Conservation (phyloP, 2,113 vertebrate species). For the Stomatorhinus ivindoensis region DNA sequence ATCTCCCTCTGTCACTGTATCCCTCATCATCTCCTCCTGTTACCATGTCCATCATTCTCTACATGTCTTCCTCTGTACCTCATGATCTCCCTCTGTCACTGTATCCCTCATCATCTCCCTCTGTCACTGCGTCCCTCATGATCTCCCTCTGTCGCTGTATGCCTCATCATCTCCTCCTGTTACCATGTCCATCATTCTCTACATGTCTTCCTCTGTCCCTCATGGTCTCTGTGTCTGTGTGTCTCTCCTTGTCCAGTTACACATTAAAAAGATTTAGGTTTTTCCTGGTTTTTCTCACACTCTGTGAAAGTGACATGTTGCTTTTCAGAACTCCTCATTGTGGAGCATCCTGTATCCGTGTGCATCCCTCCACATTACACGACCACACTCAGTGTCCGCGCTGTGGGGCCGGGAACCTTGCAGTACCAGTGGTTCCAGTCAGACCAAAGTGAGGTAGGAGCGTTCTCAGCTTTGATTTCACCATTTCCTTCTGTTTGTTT, state of each 20-base stretch:
- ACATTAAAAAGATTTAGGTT: not conserved
- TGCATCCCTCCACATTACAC: slow-evolving; percentile 45
- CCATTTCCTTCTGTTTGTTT: not conserved
- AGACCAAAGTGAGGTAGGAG: slow-evolving; percentile 42
- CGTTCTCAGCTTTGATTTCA: not conserved
- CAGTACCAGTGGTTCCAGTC: slow-evolving; percentile 58
- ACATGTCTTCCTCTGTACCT: not conserved
- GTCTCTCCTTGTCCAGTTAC: not conserved
- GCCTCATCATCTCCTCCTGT: not conserved
- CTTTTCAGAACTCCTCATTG: slow-evolving; percentile 44
- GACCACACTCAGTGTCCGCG: slow-evolving; percentile 43
- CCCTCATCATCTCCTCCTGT: too few species aligned
- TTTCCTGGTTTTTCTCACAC: not conserved
- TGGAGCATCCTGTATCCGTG: slow-evolving; percentile 40
- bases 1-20: not conserved
- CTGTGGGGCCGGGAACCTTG: slow-evolving; percentile 23
- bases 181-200: not conserved
- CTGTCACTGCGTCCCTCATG: too few species aligned
- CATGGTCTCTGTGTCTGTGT: not conserved
- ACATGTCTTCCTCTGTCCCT: not conserved
- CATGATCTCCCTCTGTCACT: not conserved
- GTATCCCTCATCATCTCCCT: too few species aligned
- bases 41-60: not conserved
- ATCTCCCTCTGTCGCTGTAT: not conserved
- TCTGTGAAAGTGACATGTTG: not conserved